A percentile compares a stretch with the other conserved stretches of the same genome.
These are phyloP conservation scores for Lycia hirtaria DNA, from an alignment of 2,888 invertebrate species.

Conservation along the genomic window DNA sequence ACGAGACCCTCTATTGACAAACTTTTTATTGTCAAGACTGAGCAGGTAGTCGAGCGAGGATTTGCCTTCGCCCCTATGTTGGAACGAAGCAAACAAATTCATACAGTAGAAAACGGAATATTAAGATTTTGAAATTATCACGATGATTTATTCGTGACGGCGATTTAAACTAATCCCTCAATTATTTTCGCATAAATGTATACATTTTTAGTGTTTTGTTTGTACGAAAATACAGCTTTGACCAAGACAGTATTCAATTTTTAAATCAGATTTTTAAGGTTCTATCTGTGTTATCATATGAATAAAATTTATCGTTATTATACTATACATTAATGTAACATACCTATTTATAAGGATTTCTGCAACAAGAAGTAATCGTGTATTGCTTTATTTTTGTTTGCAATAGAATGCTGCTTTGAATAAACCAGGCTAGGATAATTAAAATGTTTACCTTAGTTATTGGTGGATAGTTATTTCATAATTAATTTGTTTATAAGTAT, in stretches of 20 bases:
- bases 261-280: too few species aligned
- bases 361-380: background rate
- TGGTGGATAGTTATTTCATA: too few species aligned
- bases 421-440: background rate
- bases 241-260: background rate
- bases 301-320: background rate
- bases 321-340: too few species aligned
- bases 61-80: constrained; percentile 61
- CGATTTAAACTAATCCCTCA: constrained; percentile 30
- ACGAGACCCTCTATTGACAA: constrained; percentile 68
- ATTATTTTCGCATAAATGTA: constrained; percentile 2
- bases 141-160: constrained; percentile 31
- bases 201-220: background rate
- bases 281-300: background rate
- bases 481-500: too few species aligned
- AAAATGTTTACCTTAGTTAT: too few species aligned
- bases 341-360: too few species aligned
- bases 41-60: constrained; percentile 77
- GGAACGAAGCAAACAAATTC: constrained; percentile 65
- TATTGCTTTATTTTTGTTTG: background rate
- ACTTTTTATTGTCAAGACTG: constrained; percentile 63
- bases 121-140: constrained; percentile 61
- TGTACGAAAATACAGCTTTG: background rate
- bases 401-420: background rate
- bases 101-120: constrained; percentile 50